Evolutionary conservation across 2,888 invertebrate genomes (phyloP), one percentile per base, ranked within the genome.

Genomic region (Ferrisia virgata): DNA sequence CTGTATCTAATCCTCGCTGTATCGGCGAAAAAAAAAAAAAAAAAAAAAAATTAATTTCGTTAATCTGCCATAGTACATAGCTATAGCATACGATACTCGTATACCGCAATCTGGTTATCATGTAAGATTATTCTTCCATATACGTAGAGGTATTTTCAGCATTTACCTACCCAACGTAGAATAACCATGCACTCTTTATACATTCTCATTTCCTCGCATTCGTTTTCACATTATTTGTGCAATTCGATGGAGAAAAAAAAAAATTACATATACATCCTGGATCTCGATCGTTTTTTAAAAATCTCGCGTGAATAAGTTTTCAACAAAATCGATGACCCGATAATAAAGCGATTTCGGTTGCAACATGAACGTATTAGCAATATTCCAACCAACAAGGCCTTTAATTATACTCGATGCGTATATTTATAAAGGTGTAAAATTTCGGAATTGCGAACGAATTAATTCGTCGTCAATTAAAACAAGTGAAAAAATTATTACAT

Each of bases 401-500:
- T 58, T 8, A 33, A 15, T 18, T 72, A 72, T 36, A 9, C 72
- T 72, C 69, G 69, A n/a, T n/a, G n/a, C n/a, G n/a, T n/a, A n/a
- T n/a, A n/a, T n/a, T 15, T 8, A n/a, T 18, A 18, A 72, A 72
- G 72, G 72, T 72, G 72, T 72, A 72, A 72, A 72, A 72, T 72
- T 72, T 72, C 72, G 33, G 72, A 72, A 72, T 33, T 72, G 72
- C 72, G 72, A 33, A 6, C 31, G 33, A 72, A 72, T 72, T 72
- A 72, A 72, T 72, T 72, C 72, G 72, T 72, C 33, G 31, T 72
- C 72, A 33, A 72, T 31, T 72, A 72, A 36, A 72, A 72, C 72
- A 72, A 72, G 72, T 72, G 72, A 72, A 72, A 72, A 72, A 72
- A 72, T 72, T 72, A 72, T 36, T 64, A 53, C 28, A 64, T 31